Percentiles rank a stretch among this genome's conserved stretches.
These are phyloP conservation scores for Avahi laniger DNA, from an alignment of 2,797 vertebrate species.

Conservation along the genomic window DNA sequence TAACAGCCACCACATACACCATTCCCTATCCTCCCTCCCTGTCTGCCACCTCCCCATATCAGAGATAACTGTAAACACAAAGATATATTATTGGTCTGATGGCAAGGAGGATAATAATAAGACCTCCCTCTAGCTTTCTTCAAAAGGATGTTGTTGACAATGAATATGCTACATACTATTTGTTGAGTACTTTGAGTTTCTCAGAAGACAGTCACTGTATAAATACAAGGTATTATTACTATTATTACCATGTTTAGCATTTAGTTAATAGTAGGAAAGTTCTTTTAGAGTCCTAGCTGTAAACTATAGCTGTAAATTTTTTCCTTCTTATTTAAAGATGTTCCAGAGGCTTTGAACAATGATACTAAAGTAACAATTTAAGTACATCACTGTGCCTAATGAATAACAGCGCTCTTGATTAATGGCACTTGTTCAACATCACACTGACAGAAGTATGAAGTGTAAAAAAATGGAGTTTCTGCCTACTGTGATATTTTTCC, in stretches of 20 bases:
- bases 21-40: neutral
- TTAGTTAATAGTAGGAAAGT: conserved; percentile 57
- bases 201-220: neutral
- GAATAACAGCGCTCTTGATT: conserved; percentile 80
- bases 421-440: conserved; percentile 78
- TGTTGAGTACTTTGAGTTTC: neutral
- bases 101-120: conserved; percentile 39
- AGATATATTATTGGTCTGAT: neutral
- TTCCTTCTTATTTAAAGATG: conserved; percentile 57
- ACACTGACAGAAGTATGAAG: conserved; percentile 71
- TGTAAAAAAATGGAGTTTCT: conserved; percentile 67
- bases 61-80: conserved; percentile 41
- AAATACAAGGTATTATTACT: conserved; percentile 39
- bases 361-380: conserved; percentile 79
- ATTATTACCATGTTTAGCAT: conserved; percentile 62
- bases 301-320: conserved; percentile 66
- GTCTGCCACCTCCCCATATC: neutral
- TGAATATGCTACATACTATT: neutral
- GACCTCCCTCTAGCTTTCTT: conserved; percentile 11
- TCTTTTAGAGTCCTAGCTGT: conserved; percentile 51
- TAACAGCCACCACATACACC: neutral
- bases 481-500: conserved; percentile 57
- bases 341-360: conserved; percentile 74
- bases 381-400: conserved; percentile 76
- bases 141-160: conserved; percentile 1